Evolutionary conservation across 2,113 vertebrate genomes (phyloP).

Genomic region (Lepus europaeus): DNA sequence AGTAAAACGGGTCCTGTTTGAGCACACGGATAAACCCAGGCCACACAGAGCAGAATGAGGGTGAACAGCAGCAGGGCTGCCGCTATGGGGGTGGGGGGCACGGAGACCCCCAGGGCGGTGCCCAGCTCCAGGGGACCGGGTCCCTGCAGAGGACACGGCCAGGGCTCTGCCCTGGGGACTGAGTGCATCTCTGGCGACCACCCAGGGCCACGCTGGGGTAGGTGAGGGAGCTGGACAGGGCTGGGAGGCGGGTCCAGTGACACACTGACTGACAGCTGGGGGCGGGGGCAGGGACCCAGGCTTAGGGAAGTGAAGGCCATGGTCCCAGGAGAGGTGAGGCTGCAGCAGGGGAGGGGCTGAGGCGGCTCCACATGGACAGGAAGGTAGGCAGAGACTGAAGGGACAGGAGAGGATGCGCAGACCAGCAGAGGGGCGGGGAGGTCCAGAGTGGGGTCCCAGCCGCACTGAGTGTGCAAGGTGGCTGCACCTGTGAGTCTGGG

Average conservation of each 20-base stretch:
- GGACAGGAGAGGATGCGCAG: neutral
- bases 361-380: accelerated
- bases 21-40: neutral
- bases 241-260: too few relatives aligned
- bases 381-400: neutral
- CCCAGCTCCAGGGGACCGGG: neutral
- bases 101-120: neutral
- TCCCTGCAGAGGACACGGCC: neutral
- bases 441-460: too few relatives aligned
- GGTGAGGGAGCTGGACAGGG: neutral
- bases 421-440: neutral
- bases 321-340: neutral
- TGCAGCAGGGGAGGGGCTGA: neutral
- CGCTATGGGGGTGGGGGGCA: too few relatives aligned
- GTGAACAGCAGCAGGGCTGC: neutral
- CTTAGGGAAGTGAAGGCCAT: neutral
- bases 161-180: constrained; percentile 14
- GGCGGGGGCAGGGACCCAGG: neutral
- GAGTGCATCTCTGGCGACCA: too few relatives aligned
- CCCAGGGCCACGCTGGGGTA: neutral
- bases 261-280: too few relatives aligned
- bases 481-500: accelerated
- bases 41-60: neutral
- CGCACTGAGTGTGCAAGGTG: neutral
- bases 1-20: too few relatives aligned